These are phyloP conservation scores for Atrichornis clamosus DNA, from an alignment of 2,113 vertebrate genomes.

Conservation along the genomic window DNA sequence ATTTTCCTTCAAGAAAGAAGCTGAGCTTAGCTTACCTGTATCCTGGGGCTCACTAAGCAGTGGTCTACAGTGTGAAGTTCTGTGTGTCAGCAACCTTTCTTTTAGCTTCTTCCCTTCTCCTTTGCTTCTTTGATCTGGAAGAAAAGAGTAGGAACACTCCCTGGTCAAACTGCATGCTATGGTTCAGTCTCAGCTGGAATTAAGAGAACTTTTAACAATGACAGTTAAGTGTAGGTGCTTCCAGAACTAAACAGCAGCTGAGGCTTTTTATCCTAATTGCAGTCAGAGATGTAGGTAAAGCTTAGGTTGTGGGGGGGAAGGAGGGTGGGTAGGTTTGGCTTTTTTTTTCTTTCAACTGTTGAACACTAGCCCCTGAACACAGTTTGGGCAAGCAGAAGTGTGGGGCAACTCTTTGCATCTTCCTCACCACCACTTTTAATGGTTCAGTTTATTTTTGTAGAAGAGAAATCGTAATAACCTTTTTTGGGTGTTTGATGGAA, in stretches of 20 bases:
- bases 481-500: not conserved
- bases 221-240: not conserved
- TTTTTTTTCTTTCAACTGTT: not conserved
- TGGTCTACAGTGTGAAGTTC: not conserved
- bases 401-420: not conserved
- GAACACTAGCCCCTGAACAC: not conserved
- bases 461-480: not conserved
- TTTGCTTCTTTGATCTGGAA: not conserved
- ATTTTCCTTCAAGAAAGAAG: not conserved
- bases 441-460: not conserved
- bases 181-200: not conserved
- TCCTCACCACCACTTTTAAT: not conserved
- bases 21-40: not conserved
- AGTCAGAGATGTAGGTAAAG: not conserved
- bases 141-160: not conserved
- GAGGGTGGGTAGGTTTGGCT: not conserved
- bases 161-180: rapidly evolving
- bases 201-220: not conserved
- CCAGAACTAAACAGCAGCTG: not conserved
- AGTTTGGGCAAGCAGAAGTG: not conserved
- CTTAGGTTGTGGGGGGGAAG: not conserved
- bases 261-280: not conserved
- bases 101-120: not conserved
- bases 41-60: not conserved
- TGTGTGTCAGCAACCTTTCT: not conserved